Conservation (phyloP, 2,113 vertebrate species). For the Cebidichthys violaceus region DNA sequence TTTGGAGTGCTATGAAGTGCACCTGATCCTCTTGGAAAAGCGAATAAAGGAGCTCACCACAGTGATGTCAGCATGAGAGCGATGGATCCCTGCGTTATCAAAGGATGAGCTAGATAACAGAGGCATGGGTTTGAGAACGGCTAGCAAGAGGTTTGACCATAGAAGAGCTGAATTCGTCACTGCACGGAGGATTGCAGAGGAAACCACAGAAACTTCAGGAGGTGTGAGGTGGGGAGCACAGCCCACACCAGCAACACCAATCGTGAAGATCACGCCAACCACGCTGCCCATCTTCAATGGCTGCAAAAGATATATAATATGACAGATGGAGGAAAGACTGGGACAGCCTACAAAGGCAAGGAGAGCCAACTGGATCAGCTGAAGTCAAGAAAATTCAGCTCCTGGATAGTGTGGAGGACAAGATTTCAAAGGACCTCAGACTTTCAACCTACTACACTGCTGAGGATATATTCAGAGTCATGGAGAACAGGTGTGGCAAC, state of each 20-base stretch:
- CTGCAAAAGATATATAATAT: background rate
- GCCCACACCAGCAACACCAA: background rate
- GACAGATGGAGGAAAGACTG: conserved; percentile 5
- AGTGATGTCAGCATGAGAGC: too few species aligned
- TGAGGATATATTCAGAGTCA: background rate
- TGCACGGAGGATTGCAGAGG: too few species aligned
- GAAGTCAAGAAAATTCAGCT: conserved; percentile 2
- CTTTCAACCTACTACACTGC: background rate
- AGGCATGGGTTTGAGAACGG: too few species aligned
- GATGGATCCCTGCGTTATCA: too few species aligned
- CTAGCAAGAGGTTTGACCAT: too few species aligned
- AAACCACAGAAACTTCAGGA: too few species aligned
- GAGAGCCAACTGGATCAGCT: background rate
- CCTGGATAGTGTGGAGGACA: background rate
- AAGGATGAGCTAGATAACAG: too few species aligned
- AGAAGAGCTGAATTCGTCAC: too few species aligned
- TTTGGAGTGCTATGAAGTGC: too few species aligned
- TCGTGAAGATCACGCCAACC: background rate
- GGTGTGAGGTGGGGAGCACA: too few species aligned
- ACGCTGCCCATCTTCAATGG: background rate
- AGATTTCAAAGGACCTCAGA: background rate
- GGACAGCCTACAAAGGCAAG: background rate
- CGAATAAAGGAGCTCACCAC: too few species aligned
- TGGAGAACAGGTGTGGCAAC: conserved; percentile 9
- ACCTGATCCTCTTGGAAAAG: too few species aligned